phyloP scores from a whole-genome alignment of 2,888 invertebrate genomes.

The Eupithecia vulgata region DNA sequence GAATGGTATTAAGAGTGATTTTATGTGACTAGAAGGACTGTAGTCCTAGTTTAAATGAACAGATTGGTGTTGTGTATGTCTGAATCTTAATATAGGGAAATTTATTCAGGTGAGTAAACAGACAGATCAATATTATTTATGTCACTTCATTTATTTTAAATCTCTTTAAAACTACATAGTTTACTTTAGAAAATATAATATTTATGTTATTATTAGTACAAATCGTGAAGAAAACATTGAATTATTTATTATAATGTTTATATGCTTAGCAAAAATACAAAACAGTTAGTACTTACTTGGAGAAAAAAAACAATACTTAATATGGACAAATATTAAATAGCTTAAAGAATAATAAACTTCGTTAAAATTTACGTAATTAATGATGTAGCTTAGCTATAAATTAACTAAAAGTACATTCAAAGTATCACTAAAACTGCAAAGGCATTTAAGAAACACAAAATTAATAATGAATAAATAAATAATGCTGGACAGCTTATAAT shows the following conservation, averaged over 20 bases:
- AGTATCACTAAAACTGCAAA: not conserved
- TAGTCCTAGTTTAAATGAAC: conserved; percentile 42
- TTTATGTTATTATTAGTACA: too few species aligned
- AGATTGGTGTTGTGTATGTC: conserved; percentile 45
- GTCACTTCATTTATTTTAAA: too few species aligned
- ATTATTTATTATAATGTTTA: too few species aligned
- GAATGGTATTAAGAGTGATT: conserved; percentile 61
- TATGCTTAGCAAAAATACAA: too few species aligned
- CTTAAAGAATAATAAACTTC: not conserved
- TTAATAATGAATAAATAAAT: too few species aligned
- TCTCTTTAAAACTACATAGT: too few species aligned
- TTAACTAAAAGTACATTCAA: not conserved
- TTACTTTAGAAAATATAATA: too few species aligned
- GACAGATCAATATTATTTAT: not conserved
- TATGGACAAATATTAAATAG: not conserved
- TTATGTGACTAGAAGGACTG: conserved; percentile 43
- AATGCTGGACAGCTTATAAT: too few species aligned
- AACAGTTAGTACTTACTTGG: not conserved
- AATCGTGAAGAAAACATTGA: too few species aligned
- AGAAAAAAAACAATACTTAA: not conserved
- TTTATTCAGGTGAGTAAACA: not conserved
- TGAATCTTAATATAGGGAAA: not conserved
- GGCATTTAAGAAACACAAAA: not conserved
- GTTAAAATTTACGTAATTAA: not conserved
- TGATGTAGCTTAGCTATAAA: not conserved